Percentiles rank a stretch among this genome's conserved stretches.
phyloP scores from a whole-genome alignment of 2,113 vertebrate species.

The Tretioscincus oriximinensis region DNA sequence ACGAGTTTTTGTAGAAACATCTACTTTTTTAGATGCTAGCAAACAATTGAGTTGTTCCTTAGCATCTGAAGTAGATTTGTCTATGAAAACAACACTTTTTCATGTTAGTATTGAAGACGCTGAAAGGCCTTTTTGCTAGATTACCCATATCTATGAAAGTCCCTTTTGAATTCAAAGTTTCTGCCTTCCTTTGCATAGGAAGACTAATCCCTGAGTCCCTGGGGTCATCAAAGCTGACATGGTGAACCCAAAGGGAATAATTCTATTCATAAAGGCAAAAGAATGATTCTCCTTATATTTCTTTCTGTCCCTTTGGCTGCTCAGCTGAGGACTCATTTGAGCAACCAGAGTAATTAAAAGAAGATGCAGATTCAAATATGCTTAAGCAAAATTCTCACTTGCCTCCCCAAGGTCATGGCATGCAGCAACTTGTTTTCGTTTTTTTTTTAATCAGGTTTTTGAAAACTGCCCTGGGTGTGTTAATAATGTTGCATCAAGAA shows the following conservation, averaged over 20 bases:
- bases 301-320: neutral
- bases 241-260: slow-evolving; percentile 32
- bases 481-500: neutral
- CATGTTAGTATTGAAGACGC: no score
- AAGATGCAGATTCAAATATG: neutral
- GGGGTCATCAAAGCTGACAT: slow-evolving; percentile 38
- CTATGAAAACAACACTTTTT: no score
- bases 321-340: no score
- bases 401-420: neutral
- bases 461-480: neutral
- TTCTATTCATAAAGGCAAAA: slow-evolving; percentile 45
- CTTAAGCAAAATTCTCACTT: neutral
- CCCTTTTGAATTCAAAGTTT: neutral
- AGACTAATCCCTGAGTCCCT: slow-evolving; percentile 45
- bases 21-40: no score
- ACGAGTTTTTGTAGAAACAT: no score
- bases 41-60: no score
- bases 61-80: no score
- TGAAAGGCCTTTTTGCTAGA: no score
- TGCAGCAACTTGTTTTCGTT: neutral
- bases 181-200: neutral
- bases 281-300: neutral
- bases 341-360: neutral
- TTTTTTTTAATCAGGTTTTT: neutral
- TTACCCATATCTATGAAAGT: neutral